Conservation (phyloP, 2,888 invertebrate species). For the Drosophila eohydei region DNA sequence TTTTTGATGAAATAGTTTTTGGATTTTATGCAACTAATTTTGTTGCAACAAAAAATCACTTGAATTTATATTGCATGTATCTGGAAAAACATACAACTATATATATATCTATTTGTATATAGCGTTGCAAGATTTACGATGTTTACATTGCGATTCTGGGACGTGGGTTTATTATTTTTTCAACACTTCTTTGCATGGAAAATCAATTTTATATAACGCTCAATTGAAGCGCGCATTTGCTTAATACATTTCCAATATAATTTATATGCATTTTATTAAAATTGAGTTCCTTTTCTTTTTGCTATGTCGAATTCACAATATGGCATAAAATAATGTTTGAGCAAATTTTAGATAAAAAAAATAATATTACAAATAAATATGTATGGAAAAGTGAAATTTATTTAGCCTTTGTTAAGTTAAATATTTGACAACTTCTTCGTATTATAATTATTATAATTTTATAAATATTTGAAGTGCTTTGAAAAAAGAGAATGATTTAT, state of each 20-base stretch:
- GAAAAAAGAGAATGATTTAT: no score
- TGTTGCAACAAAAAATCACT: constrained; percentile 24
- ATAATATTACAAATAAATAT: not conserved
- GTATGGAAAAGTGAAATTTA: not conserved
- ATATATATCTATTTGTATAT: not conserved
- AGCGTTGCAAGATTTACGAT: constrained; percentile 19
- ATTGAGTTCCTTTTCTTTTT: not conserved
- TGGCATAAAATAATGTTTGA: not conserved
- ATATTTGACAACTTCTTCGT: no score
- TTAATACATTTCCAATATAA: not conserved
- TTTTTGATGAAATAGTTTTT: constrained; percentile 77
- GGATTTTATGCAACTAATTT: constrained; percentile 71
- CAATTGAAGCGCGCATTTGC: not conserved
- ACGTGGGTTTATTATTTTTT: constrained; percentile 11
- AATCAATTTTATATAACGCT: constrained; percentile 12
- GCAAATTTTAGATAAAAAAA: not conserved
- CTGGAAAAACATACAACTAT: not conserved
- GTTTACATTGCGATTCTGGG: constrained; percentile 17
- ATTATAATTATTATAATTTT: no score
- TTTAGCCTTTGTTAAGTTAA: no score
- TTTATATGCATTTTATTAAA: not conserved
- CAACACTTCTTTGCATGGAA: not conserved
- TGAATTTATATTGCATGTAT: constrained; percentile 12
- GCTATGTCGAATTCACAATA: no score
- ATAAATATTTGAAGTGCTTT: no score